phyloP scores from a whole-genome alignment of 2,113 vertebrate genomes.

The Capreolus pygargus region DNA sequence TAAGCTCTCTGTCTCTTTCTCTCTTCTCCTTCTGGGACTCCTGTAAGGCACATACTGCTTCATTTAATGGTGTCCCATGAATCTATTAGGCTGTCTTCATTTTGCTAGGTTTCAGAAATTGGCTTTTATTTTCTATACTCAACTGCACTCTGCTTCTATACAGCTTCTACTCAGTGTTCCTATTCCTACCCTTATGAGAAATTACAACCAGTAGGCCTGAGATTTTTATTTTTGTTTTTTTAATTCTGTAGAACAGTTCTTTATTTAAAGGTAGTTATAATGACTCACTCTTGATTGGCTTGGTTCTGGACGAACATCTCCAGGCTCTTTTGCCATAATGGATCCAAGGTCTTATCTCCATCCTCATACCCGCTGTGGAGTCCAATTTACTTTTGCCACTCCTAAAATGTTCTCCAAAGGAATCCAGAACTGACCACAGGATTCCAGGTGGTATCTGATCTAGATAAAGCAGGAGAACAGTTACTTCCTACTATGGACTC shows the following conservation, averaged over 20 bases:
- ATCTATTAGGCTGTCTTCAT: neutral
- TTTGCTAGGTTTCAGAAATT: neutral
- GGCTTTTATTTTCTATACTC: neutral
- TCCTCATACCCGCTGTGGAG: neutral
- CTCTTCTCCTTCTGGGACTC: neutral
- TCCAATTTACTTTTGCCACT: neutral
- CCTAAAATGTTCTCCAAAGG: neutral
- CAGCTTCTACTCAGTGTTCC: neutral
- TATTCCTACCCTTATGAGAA: neutral
- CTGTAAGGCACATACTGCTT: neutral
- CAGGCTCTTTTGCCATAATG: neutral
- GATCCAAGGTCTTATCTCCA: neutral
- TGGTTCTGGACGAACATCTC: neutral
- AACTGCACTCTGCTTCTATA: neutral
- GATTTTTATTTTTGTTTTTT: neutral
- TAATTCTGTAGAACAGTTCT: neutral
- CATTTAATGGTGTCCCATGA: neutral
- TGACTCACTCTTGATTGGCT: neutral
- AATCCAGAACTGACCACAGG: neutral
- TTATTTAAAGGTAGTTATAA: neutral
- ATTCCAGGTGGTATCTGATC: neutral
- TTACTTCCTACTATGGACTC: neutral
- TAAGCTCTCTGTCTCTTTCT: neutral
- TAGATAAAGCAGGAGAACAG: neutral
- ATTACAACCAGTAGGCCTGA: neutral